Evolutionary conservation across 1,140 invertebrate species (phyloP).

Genomic region (Dysdera silvatica): DNA sequence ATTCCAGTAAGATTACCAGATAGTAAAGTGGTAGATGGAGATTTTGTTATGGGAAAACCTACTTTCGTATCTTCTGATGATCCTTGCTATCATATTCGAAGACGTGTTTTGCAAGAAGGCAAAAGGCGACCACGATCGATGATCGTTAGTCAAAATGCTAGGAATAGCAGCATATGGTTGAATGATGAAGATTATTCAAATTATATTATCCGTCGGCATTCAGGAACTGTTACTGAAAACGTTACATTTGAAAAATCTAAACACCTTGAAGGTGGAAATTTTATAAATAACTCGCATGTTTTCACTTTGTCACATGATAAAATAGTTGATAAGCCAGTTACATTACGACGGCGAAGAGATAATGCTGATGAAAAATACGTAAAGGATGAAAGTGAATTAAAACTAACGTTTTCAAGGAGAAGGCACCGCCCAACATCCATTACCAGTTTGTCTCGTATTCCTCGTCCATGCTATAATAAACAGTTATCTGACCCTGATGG

Average conservation of each 20-base stretch:
- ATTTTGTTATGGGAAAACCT: no score
- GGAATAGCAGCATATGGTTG: neutral
- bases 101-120: no score
- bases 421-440: slow-evolving; percentile 8
- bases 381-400: slow-evolving; percentile 27
- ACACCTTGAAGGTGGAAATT: neutral
- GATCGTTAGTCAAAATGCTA: neutral
- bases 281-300: neutral
- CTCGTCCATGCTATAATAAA: neutral
- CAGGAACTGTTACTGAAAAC: neutral
- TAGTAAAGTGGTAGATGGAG: no score
- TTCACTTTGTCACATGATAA: neutral
- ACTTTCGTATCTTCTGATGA: no score
- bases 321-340: neutral
- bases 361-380: slow-evolving; percentile 22
- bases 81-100: no score
- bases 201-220: neutral
- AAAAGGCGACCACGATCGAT: no score
- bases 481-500: neutral
- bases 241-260: neutral
- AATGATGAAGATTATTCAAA: neutral
- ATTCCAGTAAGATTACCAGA: no score
- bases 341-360: neutral
- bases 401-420: slow-evolving; percentile 15
- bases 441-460: neutral